Conservation (phyloP, 1,140 invertebrate genomes). For the Bemisia tabaci region DNA sequence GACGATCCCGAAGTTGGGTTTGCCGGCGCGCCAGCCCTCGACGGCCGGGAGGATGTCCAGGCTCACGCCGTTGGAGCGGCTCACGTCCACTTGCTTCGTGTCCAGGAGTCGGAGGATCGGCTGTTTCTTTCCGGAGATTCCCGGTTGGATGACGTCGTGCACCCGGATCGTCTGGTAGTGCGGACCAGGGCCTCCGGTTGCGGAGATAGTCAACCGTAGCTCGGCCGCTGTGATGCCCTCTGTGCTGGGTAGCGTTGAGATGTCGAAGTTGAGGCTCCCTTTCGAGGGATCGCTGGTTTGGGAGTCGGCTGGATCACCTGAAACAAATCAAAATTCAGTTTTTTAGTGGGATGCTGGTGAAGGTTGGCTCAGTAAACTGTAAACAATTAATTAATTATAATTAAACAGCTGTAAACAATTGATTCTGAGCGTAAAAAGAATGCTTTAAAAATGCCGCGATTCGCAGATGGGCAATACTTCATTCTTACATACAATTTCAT, state of each 20-base stretch:
- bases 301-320: too few relatives aligned
- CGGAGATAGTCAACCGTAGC: conserved; percentile 46
- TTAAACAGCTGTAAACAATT: too few relatives aligned
- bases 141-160: conserved; percentile 61
- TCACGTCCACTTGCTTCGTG: conserved; percentile 49
- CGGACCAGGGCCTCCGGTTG: conserved; percentile 17
- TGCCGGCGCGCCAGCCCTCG: conserved; percentile 48
- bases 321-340: too few relatives aligned
- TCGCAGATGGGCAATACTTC: too few relatives aligned
- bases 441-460: too few relatives aligned
- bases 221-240: conserved; percentile 75
- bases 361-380: too few relatives aligned
- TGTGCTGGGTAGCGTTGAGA: conserved; percentile 49
- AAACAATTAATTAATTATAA: too few relatives aligned
- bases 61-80: conserved; percentile 36
- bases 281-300: conserved; percentile 40
- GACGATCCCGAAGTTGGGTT: neutral
- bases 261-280: conserved; percentile 65
- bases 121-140: conserved; percentile 41
- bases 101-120: conserved; percentile 67
- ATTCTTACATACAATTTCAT: too few relatives aligned
- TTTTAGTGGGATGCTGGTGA: too few relatives aligned
- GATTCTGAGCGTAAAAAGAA: too few relatives aligned
- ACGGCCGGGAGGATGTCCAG: conserved; percentile 79
- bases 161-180: conserved; percentile 28